phyloP scores from a whole-genome alignment of 2,797 vertebrate genomes.

The Lacerta viridis region DNA sequence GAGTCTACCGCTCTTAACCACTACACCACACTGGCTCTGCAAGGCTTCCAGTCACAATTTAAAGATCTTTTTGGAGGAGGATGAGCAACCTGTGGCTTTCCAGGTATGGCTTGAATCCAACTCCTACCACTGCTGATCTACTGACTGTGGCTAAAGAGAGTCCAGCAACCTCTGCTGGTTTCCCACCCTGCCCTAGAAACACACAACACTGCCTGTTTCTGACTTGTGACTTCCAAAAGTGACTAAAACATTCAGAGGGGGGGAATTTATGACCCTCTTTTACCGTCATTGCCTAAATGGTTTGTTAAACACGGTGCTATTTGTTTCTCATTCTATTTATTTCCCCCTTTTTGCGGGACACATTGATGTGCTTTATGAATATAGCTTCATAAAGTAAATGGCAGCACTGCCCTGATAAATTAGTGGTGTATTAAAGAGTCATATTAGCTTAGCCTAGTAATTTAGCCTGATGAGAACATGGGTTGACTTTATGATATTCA shows the following conservation, averaged over 20 bases:
- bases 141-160: too few species aligned
- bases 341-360: slow-evolving; percentile 55
- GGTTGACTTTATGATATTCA: slow-evolving; percentile 64
- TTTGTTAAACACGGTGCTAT: slow-evolving; percentile 60
- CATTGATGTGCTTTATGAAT: slow-evolving; percentile 73
- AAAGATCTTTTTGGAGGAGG: too few species aligned
- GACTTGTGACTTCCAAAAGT: neutral
- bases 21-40: too few species aligned
- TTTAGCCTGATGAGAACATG: slow-evolving; percentile 72
- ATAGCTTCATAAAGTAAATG: slow-evolving; percentile 69
- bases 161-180: too few species aligned
- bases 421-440: slow-evolving; percentile 65
- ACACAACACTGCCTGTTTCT: neutral
- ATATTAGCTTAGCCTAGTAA: slow-evolving; percentile 68
- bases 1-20: too few species aligned
- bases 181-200: too few species aligned
- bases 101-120: too few species aligned
- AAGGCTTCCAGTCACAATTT: too few species aligned
- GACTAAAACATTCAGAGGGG: neutral
- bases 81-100: too few species aligned
- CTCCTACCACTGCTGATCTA: too few species aligned
- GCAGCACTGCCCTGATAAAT: slow-evolving; percentile 77
- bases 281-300: slow-evolving; percentile 58
- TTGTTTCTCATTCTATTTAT: slow-evolving; percentile 31
- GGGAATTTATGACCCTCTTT: slow-evolving; percentile 62